phyloP scores from a whole-genome alignment of 2,888 invertebrate genomes.

The Bembecia ichneumoniformis region DNA sequence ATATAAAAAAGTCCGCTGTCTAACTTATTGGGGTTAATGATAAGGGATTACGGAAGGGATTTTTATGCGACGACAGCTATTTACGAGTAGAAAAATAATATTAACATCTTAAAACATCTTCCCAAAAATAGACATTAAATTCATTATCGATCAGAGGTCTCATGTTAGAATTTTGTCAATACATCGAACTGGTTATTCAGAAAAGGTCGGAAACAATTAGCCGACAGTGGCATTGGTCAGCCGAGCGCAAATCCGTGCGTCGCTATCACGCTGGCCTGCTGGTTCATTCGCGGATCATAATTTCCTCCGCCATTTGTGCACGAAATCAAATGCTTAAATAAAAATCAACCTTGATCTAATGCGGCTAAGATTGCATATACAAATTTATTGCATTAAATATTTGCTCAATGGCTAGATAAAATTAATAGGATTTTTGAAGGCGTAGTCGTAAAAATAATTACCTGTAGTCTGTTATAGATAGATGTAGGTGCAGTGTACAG shows the following conservation, averaged over 20 bases:
- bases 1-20: too few species aligned
- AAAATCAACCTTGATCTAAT: slow-evolving; percentile 1
- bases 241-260: slow-evolving; percentile 63
- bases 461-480: neutral
- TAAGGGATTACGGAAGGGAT: too few species aligned
- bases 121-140: too few species aligned
- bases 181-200: slow-evolving; percentile 54
- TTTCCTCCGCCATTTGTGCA: slow-evolving; percentile 13
- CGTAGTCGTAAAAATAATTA: too few species aligned
- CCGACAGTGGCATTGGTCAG: slow-evolving; percentile 63
- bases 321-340: slow-evolving; percentile 1
- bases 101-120: too few species aligned
- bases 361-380: slow-evolving; percentile 1
- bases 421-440: too few species aligned
- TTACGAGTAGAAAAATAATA: too few species aligned
- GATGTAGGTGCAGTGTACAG: neutral
- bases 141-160: slow-evolving; percentile 36
- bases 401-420: too few species aligned
- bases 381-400: too few species aligned
- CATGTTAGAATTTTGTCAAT: slow-evolving; percentile 62
- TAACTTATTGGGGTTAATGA: too few species aligned
- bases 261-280: slow-evolving; percentile 46
- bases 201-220: slow-evolving; percentile 70
- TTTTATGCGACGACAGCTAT: too few species aligned
- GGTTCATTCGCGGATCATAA: slow-evolving; percentile 46